Conservation (phyloP, 2,888 invertebrate species). For the Lochmaea capreae region DNA sequence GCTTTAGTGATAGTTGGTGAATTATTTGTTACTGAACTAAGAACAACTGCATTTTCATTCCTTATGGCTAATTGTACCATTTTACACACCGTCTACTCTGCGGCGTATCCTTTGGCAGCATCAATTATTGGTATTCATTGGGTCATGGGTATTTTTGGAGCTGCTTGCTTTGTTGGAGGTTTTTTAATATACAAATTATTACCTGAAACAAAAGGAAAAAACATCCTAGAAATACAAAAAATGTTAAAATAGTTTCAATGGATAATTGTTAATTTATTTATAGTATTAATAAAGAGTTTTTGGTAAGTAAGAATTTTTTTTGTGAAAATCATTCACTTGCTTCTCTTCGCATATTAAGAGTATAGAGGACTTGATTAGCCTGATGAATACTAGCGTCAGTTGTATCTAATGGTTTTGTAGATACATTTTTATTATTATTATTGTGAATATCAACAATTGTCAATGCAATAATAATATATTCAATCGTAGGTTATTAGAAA, state of each 20-base stretch:
- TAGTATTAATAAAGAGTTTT: too few species aligned
- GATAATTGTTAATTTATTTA: not conserved
- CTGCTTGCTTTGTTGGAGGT: conserved; percentile 19
- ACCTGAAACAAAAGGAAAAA: conserved; percentile 39
- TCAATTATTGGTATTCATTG: conserved; percentile 22
- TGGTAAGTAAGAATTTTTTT: too few species aligned
- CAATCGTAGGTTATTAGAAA: too few species aligned
- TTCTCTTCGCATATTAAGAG: too few species aligned
- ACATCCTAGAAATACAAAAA: conserved; percentile 30
- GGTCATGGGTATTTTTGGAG: conserved; percentile 31
- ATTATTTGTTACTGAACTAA: conserved; percentile 25
- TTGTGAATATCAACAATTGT: too few species aligned
- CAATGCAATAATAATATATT: too few species aligned
- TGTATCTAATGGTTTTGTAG: too few species aligned
- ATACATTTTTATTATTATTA: too few species aligned
- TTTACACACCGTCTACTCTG: not conserved
- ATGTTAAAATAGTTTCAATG: conserved; percentile 19
- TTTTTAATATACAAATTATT: conserved; percentile 29
- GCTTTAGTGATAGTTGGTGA: conserved; percentile 22
- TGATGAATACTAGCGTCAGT: too few species aligned
- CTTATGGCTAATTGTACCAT: conserved; percentile 13
- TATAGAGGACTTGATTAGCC: too few species aligned
- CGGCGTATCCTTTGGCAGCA: conserved; percentile 20
- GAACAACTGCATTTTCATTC: conserved; percentile 19
- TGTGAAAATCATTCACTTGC: too few species aligned